Evolutionary conservation across 1,140 invertebrate genomes (phyloP).

Genomic region (Meloidogyne hapla): DNA sequence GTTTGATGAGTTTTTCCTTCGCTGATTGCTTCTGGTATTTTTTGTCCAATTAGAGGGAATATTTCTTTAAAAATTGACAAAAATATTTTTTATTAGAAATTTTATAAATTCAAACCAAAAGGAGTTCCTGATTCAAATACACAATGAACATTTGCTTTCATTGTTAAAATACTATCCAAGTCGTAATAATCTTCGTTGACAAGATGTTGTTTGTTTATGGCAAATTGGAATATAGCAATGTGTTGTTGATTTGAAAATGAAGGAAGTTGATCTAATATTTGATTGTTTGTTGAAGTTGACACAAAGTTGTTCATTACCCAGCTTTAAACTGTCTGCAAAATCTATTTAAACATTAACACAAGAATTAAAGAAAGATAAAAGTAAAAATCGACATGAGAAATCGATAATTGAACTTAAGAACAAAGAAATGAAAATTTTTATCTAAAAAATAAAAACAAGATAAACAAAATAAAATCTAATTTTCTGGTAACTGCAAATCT

Average conservation of each 20-base stretch:
- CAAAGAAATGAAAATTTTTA: neutral
- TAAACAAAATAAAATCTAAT: neutral
- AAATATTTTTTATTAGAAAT: neutral
- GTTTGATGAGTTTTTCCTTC: constrained; percentile 2
- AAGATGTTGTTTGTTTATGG: constrained; percentile 11
- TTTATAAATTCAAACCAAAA: too few relatives aligned
- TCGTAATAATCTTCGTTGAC: constrained; percentile 22
- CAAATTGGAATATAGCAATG: constrained; percentile 1
- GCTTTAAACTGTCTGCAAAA: too few relatives aligned
- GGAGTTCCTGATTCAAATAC: constrained; percentile 18
- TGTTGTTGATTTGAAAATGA: too few relatives aligned
- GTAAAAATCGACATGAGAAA: neutral
- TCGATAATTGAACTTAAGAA: neutral
- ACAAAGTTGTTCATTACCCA: too few relatives aligned
- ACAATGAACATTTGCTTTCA: constrained; percentile 16
- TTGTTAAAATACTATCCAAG: constrained; percentile 13
- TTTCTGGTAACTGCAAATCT: constrained; percentile 36
- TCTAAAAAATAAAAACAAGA: neutral
- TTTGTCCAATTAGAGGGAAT: constrained; percentile 19
- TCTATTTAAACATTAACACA: too few relatives aligned
- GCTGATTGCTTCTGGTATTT: neutral
- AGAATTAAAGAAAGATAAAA: too few relatives aligned
- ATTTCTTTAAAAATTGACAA: constrained; percentile 11
- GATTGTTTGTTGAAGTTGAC: too few relatives aligned
- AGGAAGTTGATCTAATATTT: too few relatives aligned